Evolutionary conservation across 2,113 vertebrate genomes (phyloP), one percentile per base, ranked within the genome.

Genomic region (Amazona guildingii): DNA sequence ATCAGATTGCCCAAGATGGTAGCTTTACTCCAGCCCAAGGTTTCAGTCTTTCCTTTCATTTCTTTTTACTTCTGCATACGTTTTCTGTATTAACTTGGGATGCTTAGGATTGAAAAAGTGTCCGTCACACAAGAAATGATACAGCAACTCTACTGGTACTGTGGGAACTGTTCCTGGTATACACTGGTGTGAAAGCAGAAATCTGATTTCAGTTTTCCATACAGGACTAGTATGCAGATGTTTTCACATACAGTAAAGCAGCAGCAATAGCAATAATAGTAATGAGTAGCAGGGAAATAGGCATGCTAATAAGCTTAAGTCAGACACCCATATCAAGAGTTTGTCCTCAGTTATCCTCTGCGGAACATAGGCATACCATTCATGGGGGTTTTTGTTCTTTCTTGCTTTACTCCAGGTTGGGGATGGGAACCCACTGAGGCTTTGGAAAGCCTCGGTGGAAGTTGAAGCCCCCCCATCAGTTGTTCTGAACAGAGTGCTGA

Each of bases 391-490:
- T 87, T 20, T 83, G 24, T 66, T 88, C 59, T 90, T 55, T 61
- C 17, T 52, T 91, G n/a, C 17, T 81, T 90, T 49, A 35, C 52
- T 85, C 19, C 57, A 99, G 99, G 99, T 99, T 79, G 99, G 99
- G 20, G 99, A 99, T 29, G 98, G 99, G 46, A 99, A 99, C 92
- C 99, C 99, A 1, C 92, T 99, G 90, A 98, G 98, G 83, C 97
- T 99, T 18, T 99, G 99, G 99, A 98, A 99, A 92, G 99, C 98
- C 17, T 98, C 99, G 0, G 99, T 98, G 44, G 99, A 99, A 97
- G 99, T 99, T 49, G 99, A 99, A 90, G 99, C 99, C 0, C 99
- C 99, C 0, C 99, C 99, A 1, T 99, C 99, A 0, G 99, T 99
- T 28, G 99, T 99, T 44, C 87, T 99, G 97, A 99, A 99, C 83